Conservation (phyloP, 2,797 vertebrate species). For the Oreonectes daqikongensis region DNA sequence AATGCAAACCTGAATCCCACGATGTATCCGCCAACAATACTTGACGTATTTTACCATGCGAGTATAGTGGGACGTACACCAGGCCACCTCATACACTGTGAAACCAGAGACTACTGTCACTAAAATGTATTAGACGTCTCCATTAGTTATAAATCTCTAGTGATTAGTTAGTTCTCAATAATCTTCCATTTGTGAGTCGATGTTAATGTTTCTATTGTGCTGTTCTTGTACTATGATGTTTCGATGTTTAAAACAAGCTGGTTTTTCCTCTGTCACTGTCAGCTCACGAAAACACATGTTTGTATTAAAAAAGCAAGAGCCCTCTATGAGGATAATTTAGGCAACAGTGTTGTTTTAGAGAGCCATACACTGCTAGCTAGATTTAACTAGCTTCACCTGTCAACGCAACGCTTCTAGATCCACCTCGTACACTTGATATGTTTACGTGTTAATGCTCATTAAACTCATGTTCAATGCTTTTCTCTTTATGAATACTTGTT, state of each 20-base stretch:
- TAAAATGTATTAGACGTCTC: conserved; percentile 35
- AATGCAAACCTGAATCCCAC: conserved; percentile 33
- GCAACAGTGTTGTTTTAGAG: conserved; percentile 69
- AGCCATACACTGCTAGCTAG: conserved; percentile 71
- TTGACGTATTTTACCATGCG: background rate
- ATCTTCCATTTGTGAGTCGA: conserved; percentile 53
- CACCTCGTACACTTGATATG: conserved; percentile 63
- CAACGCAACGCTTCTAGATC: conserved; percentile 59
- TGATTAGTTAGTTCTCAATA: conserved; percentile 40
- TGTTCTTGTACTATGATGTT: conserved; percentile 50
- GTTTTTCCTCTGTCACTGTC: conserved; percentile 51
- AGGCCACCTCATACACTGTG: conserved; percentile 45
- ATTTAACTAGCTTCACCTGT: conserved; percentile 76
- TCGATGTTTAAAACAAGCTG: conserved; percentile 42
- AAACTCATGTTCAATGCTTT: conserved; percentile 67
- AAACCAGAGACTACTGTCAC: conserved; percentile 44
- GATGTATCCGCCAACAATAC: conserved; percentile 1
- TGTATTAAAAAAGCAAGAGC: conserved; percentile 67
- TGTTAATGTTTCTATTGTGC: conserved; percentile 60
- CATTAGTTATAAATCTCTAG: conserved; percentile 41
- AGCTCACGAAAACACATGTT: conserved; percentile 63
- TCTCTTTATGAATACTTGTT: conserved; percentile 56
- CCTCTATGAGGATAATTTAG: conserved; percentile 77
- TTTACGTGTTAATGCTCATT: conserved; percentile 73
- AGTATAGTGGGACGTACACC: conserved; percentile 2